phyloP scores from a whole-genome alignment of 2,113 vertebrate genomes.

The Centrocercus urophasianus region DNA sequence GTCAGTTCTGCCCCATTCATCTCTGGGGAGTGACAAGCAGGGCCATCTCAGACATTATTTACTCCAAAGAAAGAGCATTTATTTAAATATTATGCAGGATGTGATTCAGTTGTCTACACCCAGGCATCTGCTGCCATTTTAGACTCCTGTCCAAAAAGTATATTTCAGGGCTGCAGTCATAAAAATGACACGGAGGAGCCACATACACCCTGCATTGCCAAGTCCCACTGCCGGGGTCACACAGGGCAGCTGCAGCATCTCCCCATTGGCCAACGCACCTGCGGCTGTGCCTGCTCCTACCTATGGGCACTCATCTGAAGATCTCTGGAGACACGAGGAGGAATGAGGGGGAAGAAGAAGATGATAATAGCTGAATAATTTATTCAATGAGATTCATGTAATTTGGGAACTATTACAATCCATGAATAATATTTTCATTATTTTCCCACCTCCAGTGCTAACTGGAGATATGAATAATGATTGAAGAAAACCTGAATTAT shows the following conservation, averaged over 20 bases:
- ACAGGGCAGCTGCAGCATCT: background rate
- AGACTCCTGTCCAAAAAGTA: background rate
- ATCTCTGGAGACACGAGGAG: background rate
- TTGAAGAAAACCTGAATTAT: conserved; percentile 42
- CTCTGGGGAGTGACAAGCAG: background rate
- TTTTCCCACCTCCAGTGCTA: conserved; percentile 8
- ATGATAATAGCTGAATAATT: conserved; percentile 31
- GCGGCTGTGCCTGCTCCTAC: background rate
- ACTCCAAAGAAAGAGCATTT: background rate
- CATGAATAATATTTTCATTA: conserved; percentile 68
- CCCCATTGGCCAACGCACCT: background rate
- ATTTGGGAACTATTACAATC: conserved; percentile 41
- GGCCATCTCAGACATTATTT: background rate
- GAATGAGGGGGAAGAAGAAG: background rate
- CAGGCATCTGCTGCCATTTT: background rate
- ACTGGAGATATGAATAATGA: conserved; percentile 57
- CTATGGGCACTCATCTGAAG: background rate
- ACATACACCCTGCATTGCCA: fast-evolving
- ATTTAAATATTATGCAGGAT: conserved; percentile 1
- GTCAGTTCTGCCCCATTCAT: background rate
- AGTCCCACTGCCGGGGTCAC: background rate
- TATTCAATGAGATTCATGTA: conserved; percentile 65
- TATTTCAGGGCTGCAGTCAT: background rate
- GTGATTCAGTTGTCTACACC: background rate
- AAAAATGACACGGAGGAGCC: background rate